Conservation (phyloP, 2,113 vertebrate species). For the Clarias gariepinus region DNA sequence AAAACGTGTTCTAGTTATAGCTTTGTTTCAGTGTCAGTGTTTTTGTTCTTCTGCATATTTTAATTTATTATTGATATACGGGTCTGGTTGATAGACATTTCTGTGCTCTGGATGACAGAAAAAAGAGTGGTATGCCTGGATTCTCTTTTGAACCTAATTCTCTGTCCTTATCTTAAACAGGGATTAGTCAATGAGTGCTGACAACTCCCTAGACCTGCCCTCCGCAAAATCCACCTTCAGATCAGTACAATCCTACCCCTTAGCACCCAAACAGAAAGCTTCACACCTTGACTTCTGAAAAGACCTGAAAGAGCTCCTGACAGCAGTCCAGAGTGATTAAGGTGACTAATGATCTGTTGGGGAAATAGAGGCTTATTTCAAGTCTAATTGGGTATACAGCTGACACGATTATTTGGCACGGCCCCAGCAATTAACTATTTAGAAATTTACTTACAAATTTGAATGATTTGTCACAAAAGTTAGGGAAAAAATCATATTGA, state of each 20-base stretch:
- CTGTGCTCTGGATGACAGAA: neutral
- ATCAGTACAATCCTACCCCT: constrained; percentile 58
- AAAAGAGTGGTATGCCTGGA: constrained; percentile 2
- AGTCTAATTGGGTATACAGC: constrained; percentile 65
- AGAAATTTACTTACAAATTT: neutral
- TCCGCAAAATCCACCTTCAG: constrained; percentile 52
- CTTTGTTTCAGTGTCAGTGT: neutral
- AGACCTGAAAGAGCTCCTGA: constrained; percentile 43
- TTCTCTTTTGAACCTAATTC: constrained; percentile 53
- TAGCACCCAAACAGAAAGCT: constrained; percentile 54
- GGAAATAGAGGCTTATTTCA: constrained; percentile 72
- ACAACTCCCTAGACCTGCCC: constrained; percentile 46
- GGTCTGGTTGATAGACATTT: neutral
- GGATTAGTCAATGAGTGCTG: constrained; percentile 58
- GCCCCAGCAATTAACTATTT: constrained; percentile 22
- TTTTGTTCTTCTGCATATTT: neutral
- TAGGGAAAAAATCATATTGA: neutral
- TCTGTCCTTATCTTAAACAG: constrained; percentile 56
- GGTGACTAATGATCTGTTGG: constrained; percentile 70
- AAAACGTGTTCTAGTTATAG: neutral
- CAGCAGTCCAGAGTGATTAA: constrained; percentile 59
- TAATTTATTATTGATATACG: neutral
- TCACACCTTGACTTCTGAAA: constrained; percentile 53
- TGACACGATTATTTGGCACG: constrained; percentile 49
- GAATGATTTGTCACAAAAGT: neutral